Conservation (phyloP, 2,797 vertebrate species). For the Trachops cirrhosus region DNA sequence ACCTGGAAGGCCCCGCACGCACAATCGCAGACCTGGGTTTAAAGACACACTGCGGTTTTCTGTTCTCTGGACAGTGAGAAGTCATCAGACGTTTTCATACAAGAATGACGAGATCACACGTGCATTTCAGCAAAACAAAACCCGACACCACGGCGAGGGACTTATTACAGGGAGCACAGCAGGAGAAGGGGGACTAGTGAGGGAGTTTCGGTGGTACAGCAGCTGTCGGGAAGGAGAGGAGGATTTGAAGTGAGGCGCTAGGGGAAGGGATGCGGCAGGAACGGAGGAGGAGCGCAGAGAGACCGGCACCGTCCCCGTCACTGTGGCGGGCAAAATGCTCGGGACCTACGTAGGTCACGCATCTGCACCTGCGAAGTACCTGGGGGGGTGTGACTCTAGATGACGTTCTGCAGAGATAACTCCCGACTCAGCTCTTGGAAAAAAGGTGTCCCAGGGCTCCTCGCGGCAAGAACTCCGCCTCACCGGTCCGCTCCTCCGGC, state of each 20-base stretch:
- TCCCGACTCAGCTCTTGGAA: neutral
- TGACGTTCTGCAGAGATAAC: neutral
- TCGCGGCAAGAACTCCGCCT: neutral
- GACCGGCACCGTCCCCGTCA: accelerated
- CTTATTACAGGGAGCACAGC: neutral
- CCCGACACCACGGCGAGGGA: neutral
- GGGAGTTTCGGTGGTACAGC: accelerated
- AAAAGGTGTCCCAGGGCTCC: no score
- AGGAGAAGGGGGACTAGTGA: neutral
- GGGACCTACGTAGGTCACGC: accelerated
- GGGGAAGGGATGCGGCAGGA: no score
- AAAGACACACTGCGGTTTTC: neutral
- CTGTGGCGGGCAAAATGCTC: accelerated
- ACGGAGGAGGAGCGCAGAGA: no score
- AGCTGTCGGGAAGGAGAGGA: no score
- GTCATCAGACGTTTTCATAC: no score
- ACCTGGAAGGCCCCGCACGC: accelerated
- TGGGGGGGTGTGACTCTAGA: no score
- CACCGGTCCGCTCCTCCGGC: accelerated
- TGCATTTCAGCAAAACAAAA: neutral
- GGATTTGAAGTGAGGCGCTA: neutral
- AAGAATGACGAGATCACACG: neutral
- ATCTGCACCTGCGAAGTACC: accelerated
- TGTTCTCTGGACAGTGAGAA: neutral
- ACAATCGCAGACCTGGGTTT: neutral